Evolutionary conservation across 2,888 invertebrate genomes (phyloP).

Genomic region (Athalia circularis): DNA sequence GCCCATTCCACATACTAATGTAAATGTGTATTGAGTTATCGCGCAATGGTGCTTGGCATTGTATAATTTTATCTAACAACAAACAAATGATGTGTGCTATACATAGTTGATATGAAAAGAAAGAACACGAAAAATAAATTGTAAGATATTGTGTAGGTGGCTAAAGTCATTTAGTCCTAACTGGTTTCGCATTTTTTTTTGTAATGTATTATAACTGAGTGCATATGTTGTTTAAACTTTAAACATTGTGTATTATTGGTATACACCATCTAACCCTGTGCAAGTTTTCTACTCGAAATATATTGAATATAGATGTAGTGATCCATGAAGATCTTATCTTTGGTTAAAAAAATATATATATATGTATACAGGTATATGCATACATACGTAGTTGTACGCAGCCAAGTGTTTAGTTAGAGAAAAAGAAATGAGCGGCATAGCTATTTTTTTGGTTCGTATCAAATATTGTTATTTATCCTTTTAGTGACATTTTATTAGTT

Average conservation of each 20-base stretch:
- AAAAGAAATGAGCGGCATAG: not conserved
- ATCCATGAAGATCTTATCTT: too few relatives aligned
- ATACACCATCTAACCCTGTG: not conserved
- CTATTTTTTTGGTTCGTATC: not conserved
- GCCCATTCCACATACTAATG: conserved; percentile 5
- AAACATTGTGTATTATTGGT: conserved; percentile 5
- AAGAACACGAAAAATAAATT: not conserved
- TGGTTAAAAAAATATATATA: too few relatives aligned
- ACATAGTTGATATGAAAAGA: not conserved
- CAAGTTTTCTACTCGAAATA: not conserved
- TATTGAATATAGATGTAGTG: too few relatives aligned
- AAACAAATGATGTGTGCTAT: not conserved
- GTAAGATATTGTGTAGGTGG: conserved; percentile 7
- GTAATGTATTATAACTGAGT: conserved; percentile 18
- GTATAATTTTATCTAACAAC: not conserved
- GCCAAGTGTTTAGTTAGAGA: too few relatives aligned
- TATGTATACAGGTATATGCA: too few relatives aligned
- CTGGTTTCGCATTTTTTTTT: conserved; percentile 33
- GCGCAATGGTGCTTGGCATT: conserved; percentile 24
- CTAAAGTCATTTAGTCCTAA: conserved; percentile 11
- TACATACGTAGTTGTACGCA: too few relatives aligned
- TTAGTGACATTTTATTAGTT: not conserved
- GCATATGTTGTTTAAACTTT: conserved; percentile 29
- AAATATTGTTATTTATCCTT: not conserved
- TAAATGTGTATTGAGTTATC: conserved; percentile 14